Conservation (phyloP, 2,797 vertebrate species). For the Parotocinclus haroldoi region DNA sequence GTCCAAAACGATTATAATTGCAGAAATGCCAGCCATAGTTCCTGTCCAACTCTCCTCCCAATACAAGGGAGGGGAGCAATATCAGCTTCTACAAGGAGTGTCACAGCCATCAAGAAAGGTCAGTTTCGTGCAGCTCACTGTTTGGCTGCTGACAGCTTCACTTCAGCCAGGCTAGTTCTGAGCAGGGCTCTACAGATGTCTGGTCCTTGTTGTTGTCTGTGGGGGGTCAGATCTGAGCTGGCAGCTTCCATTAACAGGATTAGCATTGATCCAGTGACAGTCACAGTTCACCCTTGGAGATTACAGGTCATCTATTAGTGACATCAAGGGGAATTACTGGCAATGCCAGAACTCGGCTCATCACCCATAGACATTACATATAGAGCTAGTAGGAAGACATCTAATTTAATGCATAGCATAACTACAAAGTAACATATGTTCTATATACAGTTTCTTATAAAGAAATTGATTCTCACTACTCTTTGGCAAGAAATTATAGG, state of each 20-base stretch:
- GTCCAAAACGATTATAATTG: conserved; percentile 15
- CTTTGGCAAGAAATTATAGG: no score
- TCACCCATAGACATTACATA: neutral
- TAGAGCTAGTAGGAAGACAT: no score
- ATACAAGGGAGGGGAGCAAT: conserved; percentile 20
- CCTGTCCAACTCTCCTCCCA: conserved; percentile 25
- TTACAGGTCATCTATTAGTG: conserved; percentile 18
- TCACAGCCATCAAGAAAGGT: conserved; percentile 30
- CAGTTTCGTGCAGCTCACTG: conserved; percentile 21
- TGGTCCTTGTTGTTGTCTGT: conserved; percentile 18
- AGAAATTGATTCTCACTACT: no score
- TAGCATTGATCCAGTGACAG: conserved; percentile 40
- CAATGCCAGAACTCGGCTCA: neutral
- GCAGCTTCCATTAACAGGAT: conserved; percentile 43
- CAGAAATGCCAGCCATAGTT: conserved; percentile 26
- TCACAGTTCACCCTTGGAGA: conserved; percentile 8
- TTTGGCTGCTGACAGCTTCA: conserved; percentile 34
- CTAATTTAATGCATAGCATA: no score
- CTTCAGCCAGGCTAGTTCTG: conserved; percentile 18
- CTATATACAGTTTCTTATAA: no score
- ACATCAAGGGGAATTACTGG: conserved; percentile 8
- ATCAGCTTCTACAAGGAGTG: conserved; percentile 26
- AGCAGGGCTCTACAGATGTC: conserved; percentile 1
- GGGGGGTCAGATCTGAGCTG: conserved; percentile 12
- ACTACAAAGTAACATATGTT: no score